These are phyloP conservation scores for Pelvicachromis taeniatus DNA, from an alignment of 2,113 vertebrate species.

Conservation along the genomic window DNA sequence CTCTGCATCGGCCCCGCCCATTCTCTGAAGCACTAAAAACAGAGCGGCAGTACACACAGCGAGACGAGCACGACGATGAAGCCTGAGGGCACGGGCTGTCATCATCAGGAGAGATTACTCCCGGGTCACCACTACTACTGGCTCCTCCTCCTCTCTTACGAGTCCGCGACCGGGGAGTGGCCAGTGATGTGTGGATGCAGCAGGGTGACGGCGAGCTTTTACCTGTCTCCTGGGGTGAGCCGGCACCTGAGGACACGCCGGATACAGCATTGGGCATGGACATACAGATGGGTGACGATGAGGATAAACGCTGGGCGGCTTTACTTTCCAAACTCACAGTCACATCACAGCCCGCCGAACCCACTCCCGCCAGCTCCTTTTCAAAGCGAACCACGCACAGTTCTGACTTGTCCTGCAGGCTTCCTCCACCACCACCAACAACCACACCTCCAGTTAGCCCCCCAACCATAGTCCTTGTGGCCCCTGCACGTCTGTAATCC, in stretches of 20 bases:
- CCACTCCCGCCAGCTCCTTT: conserved; percentile 74
- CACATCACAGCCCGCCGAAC: conserved; percentile 71
- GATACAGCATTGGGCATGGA: conserved; percentile 67
- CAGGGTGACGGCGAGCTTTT: conserved; percentile 75
- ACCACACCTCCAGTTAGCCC: conserved; percentile 77
- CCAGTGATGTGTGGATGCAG: conserved; percentile 78
- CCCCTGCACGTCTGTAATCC: conserved; percentile 83
- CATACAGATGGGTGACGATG: conserved; percentile 71
- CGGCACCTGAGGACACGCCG: conserved; percentile 62
- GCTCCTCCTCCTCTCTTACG: conserved; percentile 71
- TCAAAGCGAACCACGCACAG: conserved; percentile 82
- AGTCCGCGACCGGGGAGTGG: conserved; percentile 76
- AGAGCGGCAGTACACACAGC: conserved; percentile 89
- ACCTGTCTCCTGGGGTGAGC: conserved; percentile 73
- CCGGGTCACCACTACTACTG: conserved; percentile 51
- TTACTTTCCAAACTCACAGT: conserved; percentile 75
- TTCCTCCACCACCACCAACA: conserved; percentile 57
- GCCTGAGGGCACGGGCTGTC: conserved; percentile 76
- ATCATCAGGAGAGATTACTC: conserved; percentile 71
- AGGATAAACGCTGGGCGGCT: conserved; percentile 66
- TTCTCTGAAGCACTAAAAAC: conserved; percentile 85
- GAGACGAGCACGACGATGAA: conserved; percentile 77
- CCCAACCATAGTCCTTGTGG: conserved; percentile 74
- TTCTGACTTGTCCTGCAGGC: conserved; percentile 72
- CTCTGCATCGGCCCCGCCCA: conserved; percentile 85